Evolutionary conservation across 30 jellyfish, hydroid and myxozoan genomes (phyloP), one percentile per base, ranked within the genome.

Genomic region (Mastigias papua): DNA sequence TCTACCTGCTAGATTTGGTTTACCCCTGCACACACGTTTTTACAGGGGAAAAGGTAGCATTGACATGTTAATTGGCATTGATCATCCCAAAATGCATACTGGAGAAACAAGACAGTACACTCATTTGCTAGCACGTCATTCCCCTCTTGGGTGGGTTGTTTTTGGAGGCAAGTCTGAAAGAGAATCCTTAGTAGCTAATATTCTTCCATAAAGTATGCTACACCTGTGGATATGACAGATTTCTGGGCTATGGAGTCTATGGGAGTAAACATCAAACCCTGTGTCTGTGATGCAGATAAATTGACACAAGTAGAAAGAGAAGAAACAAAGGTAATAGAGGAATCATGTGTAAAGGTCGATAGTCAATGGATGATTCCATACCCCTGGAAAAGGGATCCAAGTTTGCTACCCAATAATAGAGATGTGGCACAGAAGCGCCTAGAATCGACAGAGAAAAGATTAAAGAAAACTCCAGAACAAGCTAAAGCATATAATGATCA

Each of bases 341-440:
- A 86, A 22, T 72, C 89, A 65, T 61, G 89, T 86, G 75, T 48
- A 64, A 54, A 72, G 61, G 76, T 62, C 37, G 94, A 57, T 58
- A 64, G 57, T 46, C 93, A 62, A 70, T 80, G 79, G 80, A 60
- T 48, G 66, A 80, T 82, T 70, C 94, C 85, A 28, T 81, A 75
- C 33, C 97, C 94, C 42, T 90, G 95, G 97, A 90, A 73, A 48
- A 65, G 67, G 69, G 88, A 76, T 76, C 97, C 84, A 69, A 49
- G 34, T 31, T 75, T 49, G 15, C 88, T 90, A 29, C 95, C 97
- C 28, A 83, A 75, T 65, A 90, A 82, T 75, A 51, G 76, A 65
- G 78, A 67, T 65, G 29, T 61, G 74, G 93, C 89, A 28, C 60
- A 64, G 32, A 80, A 60, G 71, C 51, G 76, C 32, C 70, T 89